A percentile compares a stretch with the other conserved stretches of the same genome.
These are phyloP conservation scores for Pungitius pungitius DNA, from an alignment of 2,113 vertebrate species.

Conservation along the genomic window DNA sequence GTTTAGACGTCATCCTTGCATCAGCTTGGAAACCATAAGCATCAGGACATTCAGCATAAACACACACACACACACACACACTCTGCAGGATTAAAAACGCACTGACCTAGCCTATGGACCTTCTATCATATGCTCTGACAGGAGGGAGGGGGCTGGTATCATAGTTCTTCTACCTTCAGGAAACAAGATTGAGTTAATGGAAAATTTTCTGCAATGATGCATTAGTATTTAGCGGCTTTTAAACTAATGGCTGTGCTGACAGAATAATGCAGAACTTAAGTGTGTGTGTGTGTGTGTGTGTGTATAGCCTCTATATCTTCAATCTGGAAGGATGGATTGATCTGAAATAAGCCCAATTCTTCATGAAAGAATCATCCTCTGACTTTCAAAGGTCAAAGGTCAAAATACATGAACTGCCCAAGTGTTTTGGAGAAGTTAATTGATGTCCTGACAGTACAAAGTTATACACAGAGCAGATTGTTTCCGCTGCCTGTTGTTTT, in stretches of 20 bases:
- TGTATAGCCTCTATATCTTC: slow-evolving; percentile 24
- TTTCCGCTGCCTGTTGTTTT: slow-evolving; percentile 55
- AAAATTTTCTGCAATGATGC: slow-evolving; percentile 6
- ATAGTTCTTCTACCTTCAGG: slow-evolving; percentile 19
- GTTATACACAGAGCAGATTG: slow-evolving; percentile 50
- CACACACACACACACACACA: slow-evolving; percentile 16
- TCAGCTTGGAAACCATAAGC: slow-evolving; percentile 36
- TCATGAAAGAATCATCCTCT: slow-evolving; percentile 39
- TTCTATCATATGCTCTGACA: slow-evolving; percentile 49
- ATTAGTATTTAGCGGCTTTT: slow-evolving; percentile 53
- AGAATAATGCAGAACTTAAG: slow-evolving; percentile 16
- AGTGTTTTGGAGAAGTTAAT: slow-evolving; percentile 67
- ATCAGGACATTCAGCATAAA: slow-evolving; percentile 43
- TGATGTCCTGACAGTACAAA: slow-evolving; percentile 76
- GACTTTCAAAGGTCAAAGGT: slow-evolving; percentile 56
- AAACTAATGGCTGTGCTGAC: slow-evolving; percentile 32
- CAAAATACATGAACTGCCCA: slow-evolving; percentile 60
- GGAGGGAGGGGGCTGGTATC: slow-evolving; percentile 17
- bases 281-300: not conserved
- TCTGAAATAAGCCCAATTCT: slow-evolving; percentile 27
- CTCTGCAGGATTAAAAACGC: slow-evolving; percentile 18
- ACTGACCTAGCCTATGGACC: slow-evolving; percentile 11
- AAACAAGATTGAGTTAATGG: slow-evolving; percentile 15
- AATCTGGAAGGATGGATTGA: slow-evolving; percentile 14
- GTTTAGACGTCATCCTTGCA: slow-evolving; percentile 36